These are phyloP conservation scores for Tortrix viridana DNA, from an alignment of 2,888 invertebrate species.

Conservation along the genomic window DNA sequence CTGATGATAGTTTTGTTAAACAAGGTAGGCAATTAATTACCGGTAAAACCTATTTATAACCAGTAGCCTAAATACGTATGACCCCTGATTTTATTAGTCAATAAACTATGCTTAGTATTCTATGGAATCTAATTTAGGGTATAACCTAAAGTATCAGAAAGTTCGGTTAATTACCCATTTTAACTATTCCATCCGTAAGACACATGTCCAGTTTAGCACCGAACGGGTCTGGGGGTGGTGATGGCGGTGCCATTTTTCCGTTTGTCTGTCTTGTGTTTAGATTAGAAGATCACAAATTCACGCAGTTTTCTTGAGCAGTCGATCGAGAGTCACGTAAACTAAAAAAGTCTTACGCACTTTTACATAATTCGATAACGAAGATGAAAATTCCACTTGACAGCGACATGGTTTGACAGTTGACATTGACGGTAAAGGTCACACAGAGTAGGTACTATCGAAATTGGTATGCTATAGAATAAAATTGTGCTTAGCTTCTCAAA, in stretches of 20 bases:
- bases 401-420: conserved; percentile 40
- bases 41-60: no score
- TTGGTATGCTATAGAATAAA: no score
- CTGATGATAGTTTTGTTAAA: no score
- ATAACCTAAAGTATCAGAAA: background rate
- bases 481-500: no score
- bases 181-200: conserved; percentile 91
- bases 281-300: conserved; percentile 15
- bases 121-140: background rate
- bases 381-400: conserved; percentile 46
- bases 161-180: conserved; percentile 86
- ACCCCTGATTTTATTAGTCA: no score
- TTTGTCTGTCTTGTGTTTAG: conserved; percentile 34
- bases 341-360: conserved; percentile 52
- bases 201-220: conserved; percentile 92
- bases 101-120: no score
- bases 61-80: no score
- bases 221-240: no score
- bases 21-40: no score
- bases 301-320: conserved; percentile 24
- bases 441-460: no score
- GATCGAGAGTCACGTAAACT: conserved; percentile 29
- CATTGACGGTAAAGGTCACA: background rate
- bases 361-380: conserved; percentile 70
- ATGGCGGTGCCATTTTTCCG: conserved; percentile 50